These are phyloP conservation scores for Anguilla rostrata DNA, from an alignment of 2,113 vertebrate genomes.

Conservation along the genomic window DNA sequence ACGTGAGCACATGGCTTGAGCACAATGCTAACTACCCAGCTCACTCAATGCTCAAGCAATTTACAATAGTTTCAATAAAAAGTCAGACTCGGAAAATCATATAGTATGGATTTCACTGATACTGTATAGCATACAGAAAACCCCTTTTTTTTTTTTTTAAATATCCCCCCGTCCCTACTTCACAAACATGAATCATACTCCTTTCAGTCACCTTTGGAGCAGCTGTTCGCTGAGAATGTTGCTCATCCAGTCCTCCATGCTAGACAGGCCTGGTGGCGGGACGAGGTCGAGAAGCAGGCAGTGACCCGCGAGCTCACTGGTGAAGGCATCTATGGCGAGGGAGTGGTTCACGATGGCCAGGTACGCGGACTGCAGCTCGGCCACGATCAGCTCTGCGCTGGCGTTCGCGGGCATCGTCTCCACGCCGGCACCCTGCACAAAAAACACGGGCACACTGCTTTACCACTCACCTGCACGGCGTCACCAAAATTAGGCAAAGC, in stretches of 20 bases:
- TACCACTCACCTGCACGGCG: not conserved
- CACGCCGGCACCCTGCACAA: conserved; percentile 45
- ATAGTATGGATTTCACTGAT: too few species aligned
- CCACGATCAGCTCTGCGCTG: conserved; percentile 55
- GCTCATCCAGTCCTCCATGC: conserved; percentile 39
- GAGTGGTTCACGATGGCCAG: conserved; percentile 38
- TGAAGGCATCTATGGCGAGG: conserved; percentile 40
- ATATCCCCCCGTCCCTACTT: not conserved
- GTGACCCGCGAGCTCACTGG: conserved; percentile 35
- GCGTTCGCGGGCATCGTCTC: conserved; percentile 38
- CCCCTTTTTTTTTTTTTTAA: too few species aligned
- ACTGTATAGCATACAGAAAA: too few species aligned
- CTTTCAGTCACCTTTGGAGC: conserved; percentile 55
- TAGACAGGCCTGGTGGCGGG: conserved; percentile 38
- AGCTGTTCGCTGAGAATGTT: conserved; percentile 47
- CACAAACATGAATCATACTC: not conserved
- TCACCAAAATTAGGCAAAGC: not conserved
- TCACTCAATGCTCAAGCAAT: too few species aligned
- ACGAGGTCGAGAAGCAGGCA: conserved; percentile 30
- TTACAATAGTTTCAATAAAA: too few species aligned
- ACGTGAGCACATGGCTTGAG: too few species aligned
- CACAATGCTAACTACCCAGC: too few species aligned
- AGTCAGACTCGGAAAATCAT: too few species aligned
- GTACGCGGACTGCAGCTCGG: conserved; percentile 51
- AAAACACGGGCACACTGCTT: conserved; percentile 32